Conservation (phyloP, 2,113 vertebrate species). For the Trematomus loennbergii region DNA sequence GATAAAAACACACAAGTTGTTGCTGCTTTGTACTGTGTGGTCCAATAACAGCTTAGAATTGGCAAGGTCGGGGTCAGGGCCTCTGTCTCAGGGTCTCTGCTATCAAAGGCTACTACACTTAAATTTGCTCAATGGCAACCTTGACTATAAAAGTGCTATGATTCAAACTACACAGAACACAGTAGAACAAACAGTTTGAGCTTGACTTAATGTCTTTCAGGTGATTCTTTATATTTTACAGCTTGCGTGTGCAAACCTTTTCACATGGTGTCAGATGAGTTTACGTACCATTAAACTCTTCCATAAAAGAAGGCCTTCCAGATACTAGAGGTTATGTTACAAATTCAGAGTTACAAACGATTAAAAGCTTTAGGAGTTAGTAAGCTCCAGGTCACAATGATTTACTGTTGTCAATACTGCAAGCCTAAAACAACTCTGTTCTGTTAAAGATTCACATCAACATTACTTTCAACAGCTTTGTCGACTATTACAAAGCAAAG, state of each 20-base stretch:
- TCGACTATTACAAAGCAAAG: constrained; percentile 1
- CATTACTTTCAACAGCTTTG: constrained; percentile 29
- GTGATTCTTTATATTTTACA: neutral
- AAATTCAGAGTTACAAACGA: constrained; percentile 19
- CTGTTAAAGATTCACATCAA: constrained; percentile 22
- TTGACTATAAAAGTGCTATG: neutral
- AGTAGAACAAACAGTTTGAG: neutral
- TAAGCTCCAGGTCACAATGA: constrained; percentile 24
- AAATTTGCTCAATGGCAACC: neutral
- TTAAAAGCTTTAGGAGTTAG: constrained; percentile 31
- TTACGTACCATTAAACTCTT: constrained; percentile 37
- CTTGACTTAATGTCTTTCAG: neutral
- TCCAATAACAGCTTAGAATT: neutral
- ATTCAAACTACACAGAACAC: neutral
- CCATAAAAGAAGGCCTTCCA: constrained; percentile 22
- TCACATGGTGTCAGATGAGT: constrained; percentile 10
- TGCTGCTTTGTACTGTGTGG: neutral
- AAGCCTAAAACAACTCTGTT: constrained; percentile 23
- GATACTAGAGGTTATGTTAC: constrained; percentile 31
- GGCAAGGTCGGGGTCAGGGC: neutral
- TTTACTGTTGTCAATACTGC: constrained; percentile 31
- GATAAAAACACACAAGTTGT: too few species aligned
- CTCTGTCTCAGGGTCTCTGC: neutral
- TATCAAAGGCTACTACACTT: neutral
- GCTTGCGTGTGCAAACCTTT: constrained; percentile 13